These are phyloP conservation scores for Alauda arvensis DNA, from an alignment of 2,797 vertebrate species.

Conservation along the genomic window DNA sequence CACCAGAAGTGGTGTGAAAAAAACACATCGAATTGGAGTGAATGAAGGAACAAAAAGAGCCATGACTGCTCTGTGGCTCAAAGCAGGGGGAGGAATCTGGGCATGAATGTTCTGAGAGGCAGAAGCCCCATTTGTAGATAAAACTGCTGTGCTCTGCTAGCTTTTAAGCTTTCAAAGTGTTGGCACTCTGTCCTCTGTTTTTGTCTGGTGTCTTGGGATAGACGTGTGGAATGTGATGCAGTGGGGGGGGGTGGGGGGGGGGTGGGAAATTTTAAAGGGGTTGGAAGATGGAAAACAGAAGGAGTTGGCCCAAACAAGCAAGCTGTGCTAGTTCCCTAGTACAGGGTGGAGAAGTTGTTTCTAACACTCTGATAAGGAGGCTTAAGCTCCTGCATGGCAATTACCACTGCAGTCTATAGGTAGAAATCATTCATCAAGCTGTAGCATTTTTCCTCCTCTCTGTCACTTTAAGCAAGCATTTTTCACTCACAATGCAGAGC, in stretches of 20 bases:
- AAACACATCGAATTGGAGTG: not conserved
- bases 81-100: not conserved
- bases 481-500: not conserved
- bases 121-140: not conserved
- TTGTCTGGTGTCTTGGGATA: slow-evolving; percentile 6
- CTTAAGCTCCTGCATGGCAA: not conserved
- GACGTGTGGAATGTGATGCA: not conserved
- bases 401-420: not conserved
- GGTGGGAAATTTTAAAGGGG: slow-evolving; percentile 2
- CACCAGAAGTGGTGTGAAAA: not conserved
- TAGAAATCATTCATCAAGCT: not conserved
- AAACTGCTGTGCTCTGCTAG: not conserved
- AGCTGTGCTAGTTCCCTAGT: not conserved
- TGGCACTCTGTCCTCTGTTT: not conserved
- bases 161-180: not conserved
- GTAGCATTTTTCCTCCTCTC: not conserved
- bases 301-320: not conserved
- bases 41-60: not conserved
- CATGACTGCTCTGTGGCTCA: not conserved
- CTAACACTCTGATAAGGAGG: not conserved
- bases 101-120: not conserved
- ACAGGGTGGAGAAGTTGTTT: not conserved
- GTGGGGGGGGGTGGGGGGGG: not conserved
- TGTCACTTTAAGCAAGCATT: not conserved
- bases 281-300: slow-evolving; percentile 28